These are phyloP conservation scores for Parazoanthus swiftii DNA, from an alignment of 92 coral and sea anemone genomes.

Conservation along the genomic window DNA sequence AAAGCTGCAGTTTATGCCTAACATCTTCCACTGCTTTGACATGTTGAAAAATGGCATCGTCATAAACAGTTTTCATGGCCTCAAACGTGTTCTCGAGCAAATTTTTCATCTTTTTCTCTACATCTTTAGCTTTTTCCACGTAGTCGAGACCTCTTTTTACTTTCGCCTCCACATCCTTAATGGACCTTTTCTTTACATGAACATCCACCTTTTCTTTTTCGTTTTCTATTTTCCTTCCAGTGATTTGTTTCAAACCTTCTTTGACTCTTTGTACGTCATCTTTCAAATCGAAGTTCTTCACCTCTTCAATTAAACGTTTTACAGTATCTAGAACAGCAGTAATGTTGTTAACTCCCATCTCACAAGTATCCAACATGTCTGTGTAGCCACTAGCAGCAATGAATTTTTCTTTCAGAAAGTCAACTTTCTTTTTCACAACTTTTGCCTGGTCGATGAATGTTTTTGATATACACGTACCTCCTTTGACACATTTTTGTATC, in stretches of 20 bases:
- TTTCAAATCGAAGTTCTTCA: constrained; percentile 69
- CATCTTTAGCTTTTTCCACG: constrained; percentile 70
- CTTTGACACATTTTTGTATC: constrained; percentile 77
- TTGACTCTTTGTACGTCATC: constrained; percentile 87
- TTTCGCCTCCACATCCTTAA: constrained; percentile 52
- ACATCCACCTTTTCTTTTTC: constrained; percentile 23
- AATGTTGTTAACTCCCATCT: constrained; percentile 78
- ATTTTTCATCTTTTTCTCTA: constrained; percentile 63
- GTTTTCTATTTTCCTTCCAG: constrained; percentile 71
- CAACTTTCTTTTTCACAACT: constrained; percentile 71
- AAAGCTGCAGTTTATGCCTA: constrained; percentile 65
- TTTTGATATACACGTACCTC: constrained; percentile 87
- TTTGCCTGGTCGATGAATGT: constrained; percentile 87
- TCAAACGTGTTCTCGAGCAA: constrained; percentile 75
- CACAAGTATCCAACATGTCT: constrained; percentile 84
- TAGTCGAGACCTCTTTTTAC: constrained; percentile 73
- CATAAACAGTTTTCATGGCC: constrained; percentile 73
- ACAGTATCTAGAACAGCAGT: constrained; percentile 83
- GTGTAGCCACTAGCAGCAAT: constrained; percentile 80
- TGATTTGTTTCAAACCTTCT: constrained; percentile 69
- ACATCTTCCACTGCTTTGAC: constrained; percentile 67
- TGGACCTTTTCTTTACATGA: constrained; percentile 48
- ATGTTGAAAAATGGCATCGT: constrained; percentile 70
- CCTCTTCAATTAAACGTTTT: constrained; percentile 70
- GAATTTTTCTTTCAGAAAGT: constrained; percentile 60